Conservation (phyloP, 2,888 invertebrate genomes). For the Calephelis perditalis region DNA sequence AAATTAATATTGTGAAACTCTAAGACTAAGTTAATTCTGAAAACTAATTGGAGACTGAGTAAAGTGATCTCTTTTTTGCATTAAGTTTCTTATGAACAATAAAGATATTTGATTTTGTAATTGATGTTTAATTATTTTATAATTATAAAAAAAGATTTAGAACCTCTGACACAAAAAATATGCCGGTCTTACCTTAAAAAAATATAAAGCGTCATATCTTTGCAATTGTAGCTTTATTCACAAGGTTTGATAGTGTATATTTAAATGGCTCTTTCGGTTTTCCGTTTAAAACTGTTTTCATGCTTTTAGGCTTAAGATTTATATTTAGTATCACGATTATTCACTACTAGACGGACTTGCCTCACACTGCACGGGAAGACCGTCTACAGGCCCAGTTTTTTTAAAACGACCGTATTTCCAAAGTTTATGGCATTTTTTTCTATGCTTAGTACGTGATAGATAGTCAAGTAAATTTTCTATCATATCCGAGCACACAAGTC, state of each 20-base stretch:
- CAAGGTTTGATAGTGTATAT: not conserved
- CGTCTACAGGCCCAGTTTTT: not conserved
- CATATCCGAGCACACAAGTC: not conserved
- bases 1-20: not conserved
- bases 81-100: no score
- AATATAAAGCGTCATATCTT: not conserved
- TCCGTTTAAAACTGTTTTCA: not conserved
- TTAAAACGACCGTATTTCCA: conserved; percentile 1
- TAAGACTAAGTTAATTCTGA: not conserved
- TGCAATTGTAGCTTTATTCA: not conserved
- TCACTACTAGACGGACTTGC: conserved; percentile 5
- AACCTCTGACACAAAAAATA: no score
- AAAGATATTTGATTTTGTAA: no score
- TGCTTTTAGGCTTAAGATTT: not conserved
- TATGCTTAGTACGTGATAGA: not conserved
- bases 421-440: not conserved
- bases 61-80: no score
- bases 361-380: not conserved
- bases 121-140: no score
- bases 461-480: not conserved
- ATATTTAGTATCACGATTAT: not conserved
- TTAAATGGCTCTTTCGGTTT: conserved; percentile 1
- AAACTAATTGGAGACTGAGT: not conserved
- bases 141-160: no score
- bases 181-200: conserved; percentile 5